Conservation (phyloP, 2,797 vertebrate genomes). For the Poeciliopsis turneri region DNA sequence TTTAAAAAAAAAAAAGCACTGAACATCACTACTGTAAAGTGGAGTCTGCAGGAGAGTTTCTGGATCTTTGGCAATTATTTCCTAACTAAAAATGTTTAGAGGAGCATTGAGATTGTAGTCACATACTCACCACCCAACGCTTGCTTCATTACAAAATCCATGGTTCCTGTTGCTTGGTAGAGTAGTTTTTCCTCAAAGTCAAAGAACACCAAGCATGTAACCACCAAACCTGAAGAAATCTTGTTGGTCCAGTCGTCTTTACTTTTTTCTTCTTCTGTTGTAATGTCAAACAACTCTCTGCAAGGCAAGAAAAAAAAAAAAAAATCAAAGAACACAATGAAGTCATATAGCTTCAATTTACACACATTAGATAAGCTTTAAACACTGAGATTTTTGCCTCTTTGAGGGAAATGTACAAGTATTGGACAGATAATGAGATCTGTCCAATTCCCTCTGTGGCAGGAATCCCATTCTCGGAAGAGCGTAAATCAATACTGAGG, state of each 20-base stretch:
- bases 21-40: not conserved
- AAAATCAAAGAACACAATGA: not conserved
- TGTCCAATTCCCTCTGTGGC: constrained; percentile 6
- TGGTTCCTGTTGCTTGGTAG: constrained; percentile 72
- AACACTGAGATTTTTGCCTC: not conserved
- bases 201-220: constrained; percentile 80
- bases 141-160: constrained; percentile 99
- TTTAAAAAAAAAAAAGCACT: not conserved
- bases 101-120: not conserved
- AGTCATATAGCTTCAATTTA: not conserved
- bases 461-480: constrained; percentile 25
- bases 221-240: constrained; percentile 43
- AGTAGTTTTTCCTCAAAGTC: constrained; percentile 69
- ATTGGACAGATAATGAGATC: constrained; percentile 26
- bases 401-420: not conserved
- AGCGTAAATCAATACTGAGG: constrained; percentile 29
- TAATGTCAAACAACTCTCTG: constrained; percentile 16
- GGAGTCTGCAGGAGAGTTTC: not conserved
- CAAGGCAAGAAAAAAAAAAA: constrained; percentile 23
- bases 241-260: constrained; percentile 7
- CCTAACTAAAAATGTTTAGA: not conserved
- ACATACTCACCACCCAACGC: constrained; percentile 91
- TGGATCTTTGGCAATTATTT: not conserved
- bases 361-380: not conserved
- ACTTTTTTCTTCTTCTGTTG: constrained; percentile 6